Evolutionary conservation across 1,140 invertebrate species (phyloP).

Genomic region (Lerema accius): DNA sequence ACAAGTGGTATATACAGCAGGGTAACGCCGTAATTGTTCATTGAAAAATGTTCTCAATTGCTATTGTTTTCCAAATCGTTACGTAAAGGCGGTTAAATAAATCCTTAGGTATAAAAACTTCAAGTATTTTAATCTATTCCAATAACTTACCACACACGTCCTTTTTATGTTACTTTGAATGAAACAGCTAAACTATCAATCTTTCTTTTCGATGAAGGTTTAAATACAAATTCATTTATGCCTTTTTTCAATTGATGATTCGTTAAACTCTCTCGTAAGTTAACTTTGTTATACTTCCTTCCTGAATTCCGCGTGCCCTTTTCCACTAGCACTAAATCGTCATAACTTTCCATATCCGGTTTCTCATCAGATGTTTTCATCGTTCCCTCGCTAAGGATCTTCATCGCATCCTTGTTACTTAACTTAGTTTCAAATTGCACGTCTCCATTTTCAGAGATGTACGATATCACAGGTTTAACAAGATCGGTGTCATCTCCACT

Average conservation of each 20-base stretch:
- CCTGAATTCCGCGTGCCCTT: constrained; percentile 18
- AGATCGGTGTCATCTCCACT: constrained; percentile 44
- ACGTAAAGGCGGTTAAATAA: neutral
- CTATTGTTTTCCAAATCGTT: constrained; percentile 3
- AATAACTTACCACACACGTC: too few species aligned
- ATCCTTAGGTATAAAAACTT: too few species aligned
- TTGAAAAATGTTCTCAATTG: constrained; percentile 8
- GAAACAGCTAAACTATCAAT: constrained; percentile 63
- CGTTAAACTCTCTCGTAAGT: constrained; percentile 31
- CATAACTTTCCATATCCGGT: constrained; percentile 37
- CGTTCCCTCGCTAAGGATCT: constrained; percentile 42
- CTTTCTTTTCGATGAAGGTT: constrained; percentile 48
- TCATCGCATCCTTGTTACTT: constrained; percentile 49
- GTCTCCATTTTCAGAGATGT: constrained; percentile 52
- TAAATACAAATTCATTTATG: constrained; percentile 59
- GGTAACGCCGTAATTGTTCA: neutral
- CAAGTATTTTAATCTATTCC: too few species aligned
- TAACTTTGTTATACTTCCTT: constrained; percentile 35
- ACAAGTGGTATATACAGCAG: too few species aligned
- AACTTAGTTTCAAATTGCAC: constrained; percentile 53
- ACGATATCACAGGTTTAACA: constrained; percentile 55
- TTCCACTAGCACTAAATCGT: constrained; percentile 38
- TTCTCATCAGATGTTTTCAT: constrained; percentile 12
- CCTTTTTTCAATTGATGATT: constrained; percentile 43
- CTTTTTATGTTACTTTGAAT: constrained; percentile 51